phyloP scores from a whole-genome alignment of 2,888 invertebrate species.

The Phortica magna region DNA sequence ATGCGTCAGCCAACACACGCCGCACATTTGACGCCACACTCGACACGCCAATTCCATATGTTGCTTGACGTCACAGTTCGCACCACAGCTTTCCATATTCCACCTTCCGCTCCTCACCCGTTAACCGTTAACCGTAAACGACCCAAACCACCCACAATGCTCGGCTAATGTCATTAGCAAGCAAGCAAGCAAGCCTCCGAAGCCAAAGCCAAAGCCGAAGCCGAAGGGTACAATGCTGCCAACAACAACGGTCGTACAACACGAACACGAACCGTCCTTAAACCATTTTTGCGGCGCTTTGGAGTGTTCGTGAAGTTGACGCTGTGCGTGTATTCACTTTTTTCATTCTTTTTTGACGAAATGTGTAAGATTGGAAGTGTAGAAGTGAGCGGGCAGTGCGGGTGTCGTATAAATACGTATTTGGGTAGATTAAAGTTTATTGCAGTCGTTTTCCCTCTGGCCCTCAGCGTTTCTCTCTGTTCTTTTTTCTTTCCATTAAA shows the following conservation, averaged over 20 bases:
- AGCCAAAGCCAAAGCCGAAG: too few species aligned
- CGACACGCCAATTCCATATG: constrained; percentile 72
- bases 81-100: neutral
- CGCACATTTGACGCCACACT: constrained; percentile 56
- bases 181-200: neutral
- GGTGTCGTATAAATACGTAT: constrained; percentile 40
- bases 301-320: constrained; percentile 20
- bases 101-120: neutral
- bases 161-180: neutral
- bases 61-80: constrained; percentile 49
- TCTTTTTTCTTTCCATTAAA: neutral
- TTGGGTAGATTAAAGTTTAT: neutral
- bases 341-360: neutral
- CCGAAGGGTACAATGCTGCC: neutral
- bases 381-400: constrained; percentile 7
- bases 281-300: constrained; percentile 46
- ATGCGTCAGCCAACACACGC: constrained; percentile 37
- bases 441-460: neutral
- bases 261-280: constrained; percentile 64
- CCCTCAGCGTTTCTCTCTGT: neutral
- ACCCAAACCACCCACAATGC: constrained; percentile 23
- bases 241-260: constrained; percentile 61
- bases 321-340: constrained; percentile 12
- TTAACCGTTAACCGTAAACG: neutral
- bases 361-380: neutral